Evolutionary conservation across 2,888 invertebrate genomes (phyloP), one percentile per base, ranked within the genome.

Genomic region (Drosophila cracens): DNA sequence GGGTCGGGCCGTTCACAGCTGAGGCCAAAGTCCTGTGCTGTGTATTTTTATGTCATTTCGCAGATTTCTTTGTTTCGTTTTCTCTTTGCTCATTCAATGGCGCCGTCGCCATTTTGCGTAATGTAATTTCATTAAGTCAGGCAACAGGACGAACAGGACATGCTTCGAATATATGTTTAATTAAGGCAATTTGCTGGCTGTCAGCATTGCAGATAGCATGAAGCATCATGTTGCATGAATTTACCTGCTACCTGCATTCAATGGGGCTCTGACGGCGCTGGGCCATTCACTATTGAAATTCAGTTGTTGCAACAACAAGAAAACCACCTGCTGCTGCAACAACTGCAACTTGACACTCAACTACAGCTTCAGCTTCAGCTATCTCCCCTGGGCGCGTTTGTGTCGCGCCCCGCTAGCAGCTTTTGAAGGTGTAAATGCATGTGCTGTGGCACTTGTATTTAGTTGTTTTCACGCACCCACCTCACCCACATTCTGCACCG

Each of bases 91-190:
- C 34, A 52, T 57, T 65, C 49, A 46, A 33, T 62, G 56, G 58
- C 53, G 46, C 54, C 60, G 40, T 40, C 71, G 69, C 70, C 81
- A 80, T 80, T 81, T 79, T 69, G 72, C 68, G 75, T 74, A 78
- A 77, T 78, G 80, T 86, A 86, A 85, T 85, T 85, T 82, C 82
- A 85, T 85, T 85, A 88, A 77, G 80, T 67, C 53, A 48, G 59
- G 52, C 70, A 38, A 52, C 62, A 51, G 64, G 51, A 60, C 57
- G 63, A 58, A 59, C 60, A 54, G 77, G 40, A 73, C 62, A 59
- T 53, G 70, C 49, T 36, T 54, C 59, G 61, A 61, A 70, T 76
- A 65, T 80, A 70, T 74, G 70, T 66, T 77, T 77, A 79, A 79
- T 79, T 77, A 77, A 62, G 65, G 72, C 75, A 75, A 78, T 68